Evolutionary conservation across 2,888 invertebrate genomes (phyloP).

Genomic region (Mesoligia furuncula): DNA sequence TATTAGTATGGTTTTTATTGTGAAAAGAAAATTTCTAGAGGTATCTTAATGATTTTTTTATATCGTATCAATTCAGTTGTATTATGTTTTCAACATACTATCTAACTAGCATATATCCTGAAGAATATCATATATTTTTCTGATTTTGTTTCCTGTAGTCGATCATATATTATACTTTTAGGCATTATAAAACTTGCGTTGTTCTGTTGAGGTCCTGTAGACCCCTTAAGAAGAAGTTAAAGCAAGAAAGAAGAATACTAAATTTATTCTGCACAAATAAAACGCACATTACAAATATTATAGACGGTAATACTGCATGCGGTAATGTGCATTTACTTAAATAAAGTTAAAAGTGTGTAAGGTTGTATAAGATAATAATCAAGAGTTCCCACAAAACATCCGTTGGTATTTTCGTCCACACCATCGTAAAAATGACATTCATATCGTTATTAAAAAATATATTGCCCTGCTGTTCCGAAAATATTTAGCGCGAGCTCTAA

Average conservation of each 20-base stretch:
- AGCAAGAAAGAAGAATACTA: not conserved
- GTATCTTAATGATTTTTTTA: too few relatives aligned
- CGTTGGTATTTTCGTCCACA: conserved; percentile 20
- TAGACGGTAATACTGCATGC: not conserved
- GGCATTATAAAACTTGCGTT: too few relatives aligned
- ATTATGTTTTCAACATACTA: too few relatives aligned
- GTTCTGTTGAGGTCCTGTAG: too few relatives aligned
- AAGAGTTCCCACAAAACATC: conserved; percentile 13
- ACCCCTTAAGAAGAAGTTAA: not conserved
- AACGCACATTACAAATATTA: not conserved
- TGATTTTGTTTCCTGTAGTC: too few relatives aligned
- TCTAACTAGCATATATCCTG: too few relatives aligned
- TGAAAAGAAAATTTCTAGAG: too few relatives aligned
- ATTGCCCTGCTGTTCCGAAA: conserved; percentile 37
- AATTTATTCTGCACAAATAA: not conserved
- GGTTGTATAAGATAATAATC: conserved; percentile 3
- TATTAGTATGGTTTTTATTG: too few relatives aligned
- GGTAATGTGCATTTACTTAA: not conserved
- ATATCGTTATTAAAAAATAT: conserved; percentile 39
- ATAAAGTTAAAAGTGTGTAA: not conserved
- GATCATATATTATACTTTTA: too few relatives aligned
- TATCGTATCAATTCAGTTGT: too few relatives aligned
- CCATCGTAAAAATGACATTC: conserved; percentile 38
- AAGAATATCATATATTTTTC: too few relatives aligned
- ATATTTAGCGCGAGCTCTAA: conserved; percentile 43